Evolutionary conservation across 2,888 invertebrate genomes (phyloP), one percentile per base, ranked within the genome.

Genomic region (Ochropleura plecta): DNA sequence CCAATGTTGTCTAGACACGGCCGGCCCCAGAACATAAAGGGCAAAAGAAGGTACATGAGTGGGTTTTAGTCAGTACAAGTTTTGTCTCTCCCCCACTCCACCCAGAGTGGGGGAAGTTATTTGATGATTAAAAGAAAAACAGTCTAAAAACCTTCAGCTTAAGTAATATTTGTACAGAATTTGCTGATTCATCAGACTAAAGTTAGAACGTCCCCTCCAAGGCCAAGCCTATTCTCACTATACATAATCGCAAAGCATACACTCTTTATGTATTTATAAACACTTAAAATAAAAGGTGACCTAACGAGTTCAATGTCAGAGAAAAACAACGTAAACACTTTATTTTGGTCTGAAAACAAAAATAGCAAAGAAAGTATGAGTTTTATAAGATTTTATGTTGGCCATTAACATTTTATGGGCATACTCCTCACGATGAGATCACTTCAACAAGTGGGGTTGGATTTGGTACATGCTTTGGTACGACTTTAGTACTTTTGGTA

Each of bases 341-440:
- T 79, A 79, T 76, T 83, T 74, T 75, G 40, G 62, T 69, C 65
- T 51, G 40, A 44, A 60, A 63, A 63, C 78, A 80, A 78, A 86
- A 82, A 76, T 79, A 75, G 42, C 74, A 69, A 72, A 66, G 76
- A 85, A 81, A 86, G 80, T 77, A 76, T 80, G 69, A 84, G 80
- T 70, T 79, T 73, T 78, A 77, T 79, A 82, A 81, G 78, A 84
- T 67, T 87, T 87, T 88, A 88, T 78, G 79, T 40, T 1, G 0
- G 64, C 79, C 60, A 83, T 88, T 81, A 88, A 82, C 75, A 59
- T 84, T 86, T 88, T 85, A 88, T 85, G 57, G 72, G 30, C 57
- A n/a, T 70, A 69, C 77, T 73, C 74, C 74, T 79, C 80, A 79
- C 64, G 73, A 85, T 88, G 81, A 85, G 81, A 87, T 88, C 85